Evolutionary conservation across 2,113 vertebrate genomes (phyloP).

Genomic region (Malaclemys terrapin): DNA sequence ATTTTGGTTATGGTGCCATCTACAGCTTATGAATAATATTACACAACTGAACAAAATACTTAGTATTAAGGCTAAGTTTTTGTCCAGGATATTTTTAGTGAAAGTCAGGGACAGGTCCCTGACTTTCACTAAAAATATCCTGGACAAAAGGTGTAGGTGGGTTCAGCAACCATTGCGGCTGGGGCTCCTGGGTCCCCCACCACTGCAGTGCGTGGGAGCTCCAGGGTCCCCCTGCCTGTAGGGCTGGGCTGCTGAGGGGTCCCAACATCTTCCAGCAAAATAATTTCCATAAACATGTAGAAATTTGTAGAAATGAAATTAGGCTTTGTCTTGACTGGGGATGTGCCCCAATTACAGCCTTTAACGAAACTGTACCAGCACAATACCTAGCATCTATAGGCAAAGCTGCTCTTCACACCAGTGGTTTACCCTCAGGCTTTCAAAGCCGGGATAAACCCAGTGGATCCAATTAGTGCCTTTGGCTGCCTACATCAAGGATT

Average conservation of each 20-base stretch:
- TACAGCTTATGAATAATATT: background rate
- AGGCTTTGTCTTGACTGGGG: background rate
- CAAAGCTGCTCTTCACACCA: background rate
- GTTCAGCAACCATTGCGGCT: too few relatives aligned
- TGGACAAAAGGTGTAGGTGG: too few relatives aligned
- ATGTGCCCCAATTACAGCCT: background rate
- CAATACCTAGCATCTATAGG: background rate
- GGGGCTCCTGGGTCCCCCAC: too few relatives aligned
- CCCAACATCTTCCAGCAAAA: background rate
- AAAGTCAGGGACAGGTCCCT: too few relatives aligned
- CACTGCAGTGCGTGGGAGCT: too few relatives aligned
- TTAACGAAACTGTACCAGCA: background rate
- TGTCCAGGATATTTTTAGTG: too few relatives aligned
- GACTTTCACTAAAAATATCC: too few relatives aligned
- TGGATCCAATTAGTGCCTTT: background rate
- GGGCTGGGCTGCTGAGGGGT: too few relatives aligned
- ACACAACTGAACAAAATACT: background rate
- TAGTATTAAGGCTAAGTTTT: background rate
- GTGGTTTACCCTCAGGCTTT: background rate
- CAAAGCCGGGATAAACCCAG: background rate
- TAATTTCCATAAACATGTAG: background rate
- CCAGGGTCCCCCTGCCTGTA: too few relatives aligned
- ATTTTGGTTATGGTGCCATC: background rate
- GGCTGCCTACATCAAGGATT: background rate
- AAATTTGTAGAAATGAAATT: background rate